A percentile compares a stretch with the other conserved stretches of the same genome.
Conservation (phyloP, 2,888 invertebrate genomes). For the Rotaria socialis region DNA sequence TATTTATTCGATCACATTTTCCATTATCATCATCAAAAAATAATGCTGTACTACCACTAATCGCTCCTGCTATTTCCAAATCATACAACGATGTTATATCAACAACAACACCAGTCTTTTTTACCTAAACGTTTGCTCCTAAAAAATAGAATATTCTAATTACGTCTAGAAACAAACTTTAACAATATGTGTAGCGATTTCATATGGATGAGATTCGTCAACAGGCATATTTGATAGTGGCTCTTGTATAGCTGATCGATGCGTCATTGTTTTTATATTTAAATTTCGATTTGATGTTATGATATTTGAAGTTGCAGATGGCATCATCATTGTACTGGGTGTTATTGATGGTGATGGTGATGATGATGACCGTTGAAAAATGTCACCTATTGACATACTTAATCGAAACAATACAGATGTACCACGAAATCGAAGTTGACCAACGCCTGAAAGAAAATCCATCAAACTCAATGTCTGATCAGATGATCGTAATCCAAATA, state of each 20-base stretch:
- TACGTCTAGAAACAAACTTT: constrained; percentile 58
- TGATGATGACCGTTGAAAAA: not conserved
- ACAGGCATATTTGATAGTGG: not conserved
- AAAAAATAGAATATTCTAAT: not conserved
- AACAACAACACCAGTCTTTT: constrained; percentile 63
- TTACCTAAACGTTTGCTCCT: not conserved
- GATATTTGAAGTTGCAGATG: not conserved
- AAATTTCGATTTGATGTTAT: not conserved
- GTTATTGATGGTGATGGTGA: not conserved
- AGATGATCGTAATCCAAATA: constrained; percentile 39
- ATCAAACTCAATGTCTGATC: constrained; percentile 52
- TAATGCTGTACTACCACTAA: constrained; percentile 23
- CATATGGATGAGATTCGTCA: constrained; percentile 54
- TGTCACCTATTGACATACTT: constrained; percentile 56
- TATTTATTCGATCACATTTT: constrained; percentile 43
- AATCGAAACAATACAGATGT: constrained; percentile 69
- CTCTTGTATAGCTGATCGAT: not conserved
- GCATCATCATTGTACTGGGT: not conserved
- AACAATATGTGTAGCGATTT: constrained; percentile 65
- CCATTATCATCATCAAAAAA: constrained; percentile 35
- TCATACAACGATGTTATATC: constrained; percentile 64
- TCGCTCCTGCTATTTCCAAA: constrained; percentile 51
- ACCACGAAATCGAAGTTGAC: constrained; percentile 68
- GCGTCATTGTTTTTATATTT: not conserved
- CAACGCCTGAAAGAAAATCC: constrained; percentile 67